phyloP scores from a whole-genome alignment of 2,113 vertebrate species.

The Redunca redunca region DNA sequence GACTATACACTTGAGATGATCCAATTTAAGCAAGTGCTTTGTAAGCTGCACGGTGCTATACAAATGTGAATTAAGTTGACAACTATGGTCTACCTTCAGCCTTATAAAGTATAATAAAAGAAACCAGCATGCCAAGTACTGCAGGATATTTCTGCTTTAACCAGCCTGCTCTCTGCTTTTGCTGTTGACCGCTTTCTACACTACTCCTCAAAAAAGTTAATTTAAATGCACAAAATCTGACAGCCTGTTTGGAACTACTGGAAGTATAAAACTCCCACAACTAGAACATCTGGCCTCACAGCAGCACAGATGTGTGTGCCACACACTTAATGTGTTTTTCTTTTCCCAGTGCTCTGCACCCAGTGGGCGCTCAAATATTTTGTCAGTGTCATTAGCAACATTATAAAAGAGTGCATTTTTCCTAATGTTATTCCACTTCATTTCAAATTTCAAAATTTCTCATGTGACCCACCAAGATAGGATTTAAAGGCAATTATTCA shows the following conservation, averaged over 20 bases:
- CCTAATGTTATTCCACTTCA: neutral
- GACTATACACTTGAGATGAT: neutral
- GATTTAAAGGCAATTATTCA: conserved; percentile 6
- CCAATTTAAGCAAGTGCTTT: conserved; percentile 35
- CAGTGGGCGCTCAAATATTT: conserved; percentile 55
- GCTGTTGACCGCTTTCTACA: conserved; percentile 19
- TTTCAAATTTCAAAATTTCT: conserved; percentile 45
- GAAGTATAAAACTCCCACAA: conserved; percentile 65
- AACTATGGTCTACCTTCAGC: neutral
- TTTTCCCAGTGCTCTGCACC: conserved; percentile 14
- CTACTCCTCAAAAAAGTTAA: conserved; percentile 26
- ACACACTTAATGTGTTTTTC: neutral
- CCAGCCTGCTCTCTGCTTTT: conserved; percentile 9
- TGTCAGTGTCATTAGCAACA: conserved; percentile 13
- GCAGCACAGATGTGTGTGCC: conserved; percentile 60
- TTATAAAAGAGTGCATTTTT: neutral
- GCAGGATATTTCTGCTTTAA: neutral
- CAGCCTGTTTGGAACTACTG: conserved; percentile 2
- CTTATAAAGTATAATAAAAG: conserved; percentile 9
- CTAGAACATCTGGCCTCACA: conserved; percentile 64
- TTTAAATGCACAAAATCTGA: conserved; percentile 57
- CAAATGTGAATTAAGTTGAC: conserved; percentile 34
- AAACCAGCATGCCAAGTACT: neutral
- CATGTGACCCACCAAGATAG: neutral
- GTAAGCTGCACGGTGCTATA: neutral